These are phyloP conservation scores for Blera fallax DNA, from an alignment of 2,888 invertebrate species.

Conservation along the genomic window DNA sequence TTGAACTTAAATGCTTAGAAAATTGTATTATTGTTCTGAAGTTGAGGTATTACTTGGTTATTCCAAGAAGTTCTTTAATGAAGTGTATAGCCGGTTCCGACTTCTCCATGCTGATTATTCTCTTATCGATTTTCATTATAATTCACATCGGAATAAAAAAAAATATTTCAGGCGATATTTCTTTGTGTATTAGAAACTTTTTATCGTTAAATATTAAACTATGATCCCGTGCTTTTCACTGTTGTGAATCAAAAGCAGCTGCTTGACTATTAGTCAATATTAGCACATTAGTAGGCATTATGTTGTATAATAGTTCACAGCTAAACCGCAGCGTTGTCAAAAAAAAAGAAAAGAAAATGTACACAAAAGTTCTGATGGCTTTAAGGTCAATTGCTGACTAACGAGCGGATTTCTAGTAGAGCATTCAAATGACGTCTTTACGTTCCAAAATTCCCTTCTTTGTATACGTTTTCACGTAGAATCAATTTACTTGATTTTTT, in stretches of 20 bases:
- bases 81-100: not conserved
- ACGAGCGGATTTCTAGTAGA: not conserved
- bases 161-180: not conserved
- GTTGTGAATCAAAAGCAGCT: not conserved
- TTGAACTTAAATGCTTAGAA: no score
- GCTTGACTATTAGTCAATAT: not conserved
- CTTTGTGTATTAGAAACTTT: not conserved
- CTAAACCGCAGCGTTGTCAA: not conserved
- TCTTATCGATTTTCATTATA: not conserved
- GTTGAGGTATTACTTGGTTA: not conserved
- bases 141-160: not conserved
- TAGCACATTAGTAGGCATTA: not conserved
- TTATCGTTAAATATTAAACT: not conserved
- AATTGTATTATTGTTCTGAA: no score
- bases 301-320: not conserved
- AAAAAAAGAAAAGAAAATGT: not conserved
- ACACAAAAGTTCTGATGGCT: not conserved
- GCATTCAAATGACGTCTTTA: not conserved
- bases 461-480: not conserved
- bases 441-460: not conserved
- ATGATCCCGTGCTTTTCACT: not conserved
- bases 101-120: not conserved
- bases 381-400: not conserved
- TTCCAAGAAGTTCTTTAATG: not conserved
- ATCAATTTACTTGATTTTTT: not conserved